Evolutionary conservation across 2,888 invertebrate genomes (phyloP).

Genomic region (Notodonta dromedarius): DNA sequence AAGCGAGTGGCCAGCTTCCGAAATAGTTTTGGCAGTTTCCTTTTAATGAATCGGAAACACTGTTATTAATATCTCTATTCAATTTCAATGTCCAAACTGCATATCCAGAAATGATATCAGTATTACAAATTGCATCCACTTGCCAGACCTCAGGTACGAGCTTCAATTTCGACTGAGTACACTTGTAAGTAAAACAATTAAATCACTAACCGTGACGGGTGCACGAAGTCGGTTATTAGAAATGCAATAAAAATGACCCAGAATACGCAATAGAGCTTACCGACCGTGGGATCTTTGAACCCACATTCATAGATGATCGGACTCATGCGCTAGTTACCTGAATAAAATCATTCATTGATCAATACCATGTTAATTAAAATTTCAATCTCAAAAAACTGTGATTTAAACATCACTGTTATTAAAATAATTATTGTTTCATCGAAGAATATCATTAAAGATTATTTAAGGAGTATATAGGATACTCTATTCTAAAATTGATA

Average conservation of each 20-base stretch:
- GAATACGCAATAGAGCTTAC: constrained; percentile 34
- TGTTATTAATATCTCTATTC: too few relatives aligned
- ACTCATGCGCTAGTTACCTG: constrained; percentile 10
- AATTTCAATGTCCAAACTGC: too few relatives aligned
- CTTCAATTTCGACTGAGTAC: constrained; percentile 15
- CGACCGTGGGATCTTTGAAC: constrained; percentile 38
- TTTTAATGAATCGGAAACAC: too few relatives aligned
- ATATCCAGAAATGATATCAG: too few relatives aligned
- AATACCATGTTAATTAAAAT: neutral
- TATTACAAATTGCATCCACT: neutral
- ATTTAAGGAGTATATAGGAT: too few relatives aligned
- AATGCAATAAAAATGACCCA: constrained; percentile 59
- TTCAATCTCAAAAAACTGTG: neutral
- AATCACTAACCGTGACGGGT: constrained; percentile 49
- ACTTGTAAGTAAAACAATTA: constrained; percentile 43
- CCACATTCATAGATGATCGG: constrained; percentile 7
- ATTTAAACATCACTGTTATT: too few relatives aligned
- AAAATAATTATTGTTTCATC: too few relatives aligned
- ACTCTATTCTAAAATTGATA: neutral
- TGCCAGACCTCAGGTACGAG: neutral
- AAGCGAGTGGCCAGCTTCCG: too few relatives aligned
- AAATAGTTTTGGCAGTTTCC: too few relatives aligned
- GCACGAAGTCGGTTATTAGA: constrained; percentile 49
- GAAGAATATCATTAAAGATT: too few relatives aligned
- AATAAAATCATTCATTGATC: constrained; percentile 1